These are phyloP conservation scores for Acrocyrtus sp. DNA, from an alignment of 2,888 invertebrate genomes.

Conservation along the genomic window DNA sequence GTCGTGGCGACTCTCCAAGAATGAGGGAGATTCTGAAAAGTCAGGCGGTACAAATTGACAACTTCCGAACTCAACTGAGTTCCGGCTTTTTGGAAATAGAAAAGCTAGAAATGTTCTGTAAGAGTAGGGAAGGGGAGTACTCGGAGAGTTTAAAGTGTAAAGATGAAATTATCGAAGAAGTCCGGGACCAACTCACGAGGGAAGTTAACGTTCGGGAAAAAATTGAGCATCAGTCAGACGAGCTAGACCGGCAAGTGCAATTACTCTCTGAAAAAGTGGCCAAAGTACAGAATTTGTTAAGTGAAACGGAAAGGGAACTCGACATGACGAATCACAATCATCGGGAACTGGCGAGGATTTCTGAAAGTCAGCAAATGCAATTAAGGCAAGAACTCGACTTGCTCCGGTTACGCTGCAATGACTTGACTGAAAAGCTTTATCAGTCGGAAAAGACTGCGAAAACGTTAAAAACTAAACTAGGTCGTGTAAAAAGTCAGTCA, in stretches of 20 bases:
- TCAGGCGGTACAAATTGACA: slow-evolving; percentile 60
- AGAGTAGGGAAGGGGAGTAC: slow-evolving; percentile 56
- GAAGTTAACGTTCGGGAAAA: slow-evolving; percentile 53
- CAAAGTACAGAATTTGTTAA: slow-evolving; percentile 48
- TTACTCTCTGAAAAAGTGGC: slow-evolving; percentile 44
- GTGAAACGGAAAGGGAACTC: slow-evolving; percentile 49
- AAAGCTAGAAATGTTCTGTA: slow-evolving; percentile 67
- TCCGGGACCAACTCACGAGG: slow-evolving; percentile 43
- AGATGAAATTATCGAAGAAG: slow-evolving; percentile 57
- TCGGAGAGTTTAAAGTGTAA: slow-evolving; percentile 57
- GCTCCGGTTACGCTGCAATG: slow-evolving; percentile 58
- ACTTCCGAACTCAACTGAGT: slow-evolving; percentile 57
- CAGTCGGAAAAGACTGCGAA: slow-evolving; percentile 63
- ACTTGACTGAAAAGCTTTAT: slow-evolving; percentile 63
- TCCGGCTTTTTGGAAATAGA: slow-evolving; percentile 61
- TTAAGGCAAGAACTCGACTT: slow-evolving; percentile 53
- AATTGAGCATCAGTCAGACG: slow-evolving; percentile 38
- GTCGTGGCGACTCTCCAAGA: slow-evolving; percentile 53
- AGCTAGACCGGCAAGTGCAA: slow-evolving; percentile 55
- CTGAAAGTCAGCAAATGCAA: slow-evolving; percentile 48
- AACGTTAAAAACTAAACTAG: slow-evolving; percentile 59
- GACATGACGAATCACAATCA: slow-evolving; percentile 48
- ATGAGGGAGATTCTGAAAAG: slow-evolving; percentile 58
- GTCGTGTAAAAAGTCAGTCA: slow-evolving; percentile 62
- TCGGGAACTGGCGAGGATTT: slow-evolving; percentile 48